Percentiles rank a stretch among this genome's conserved stretches.
phyloP scores from a whole-genome alignment of 92 coral and sea anemone species.

The Heliopora coerulea region DNA sequence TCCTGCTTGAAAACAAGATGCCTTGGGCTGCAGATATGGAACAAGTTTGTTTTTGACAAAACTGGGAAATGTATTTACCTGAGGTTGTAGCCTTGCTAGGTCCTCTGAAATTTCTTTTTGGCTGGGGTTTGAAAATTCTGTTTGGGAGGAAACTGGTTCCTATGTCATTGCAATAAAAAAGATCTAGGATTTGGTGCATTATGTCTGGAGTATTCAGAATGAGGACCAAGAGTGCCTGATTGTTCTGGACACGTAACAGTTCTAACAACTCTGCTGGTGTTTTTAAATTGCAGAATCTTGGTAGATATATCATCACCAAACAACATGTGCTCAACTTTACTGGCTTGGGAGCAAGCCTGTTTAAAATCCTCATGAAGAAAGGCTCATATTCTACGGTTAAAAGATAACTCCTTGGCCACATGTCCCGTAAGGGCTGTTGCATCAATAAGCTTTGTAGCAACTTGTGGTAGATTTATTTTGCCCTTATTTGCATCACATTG shows the following conservation, averaged over 20 bases:
- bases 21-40: slow-evolving; percentile 1
- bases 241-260: neutral
- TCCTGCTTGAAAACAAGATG: slow-evolving; percentile 15
- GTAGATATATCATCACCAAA: slow-evolving; percentile 63
- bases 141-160: slow-evolving; percentile 28
- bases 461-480: slow-evolving; percentile 1
- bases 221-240: neutral
- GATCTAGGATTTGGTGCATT: slow-evolving; percentile 22
- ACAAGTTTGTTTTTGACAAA: neutral
- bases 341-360: slow-evolving; percentile 54
- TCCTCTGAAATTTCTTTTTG: neutral
- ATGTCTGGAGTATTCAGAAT: no score
- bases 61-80: slow-evolving; percentile 2
- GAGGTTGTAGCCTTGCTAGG: neutral
- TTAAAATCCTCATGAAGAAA: slow-evolving; percentile 56
- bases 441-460: slow-evolving; percentile 54
- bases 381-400: slow-evolving; percentile 50
- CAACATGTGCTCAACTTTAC: slow-evolving; percentile 54
- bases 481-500: neutral
- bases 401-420: slow-evolving; percentile 51
- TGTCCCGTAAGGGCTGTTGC: slow-evolving; percentile 56
- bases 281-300: slow-evolving; percentile 51
- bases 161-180: slow-evolving; percentile 37
- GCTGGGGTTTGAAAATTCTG: neutral
- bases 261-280: slow-evolving; percentile 35